Base-by-base conservation (phyloP, 2,113 vertebrate genomes). In the Dicrurus megarhynchus region DNA sequence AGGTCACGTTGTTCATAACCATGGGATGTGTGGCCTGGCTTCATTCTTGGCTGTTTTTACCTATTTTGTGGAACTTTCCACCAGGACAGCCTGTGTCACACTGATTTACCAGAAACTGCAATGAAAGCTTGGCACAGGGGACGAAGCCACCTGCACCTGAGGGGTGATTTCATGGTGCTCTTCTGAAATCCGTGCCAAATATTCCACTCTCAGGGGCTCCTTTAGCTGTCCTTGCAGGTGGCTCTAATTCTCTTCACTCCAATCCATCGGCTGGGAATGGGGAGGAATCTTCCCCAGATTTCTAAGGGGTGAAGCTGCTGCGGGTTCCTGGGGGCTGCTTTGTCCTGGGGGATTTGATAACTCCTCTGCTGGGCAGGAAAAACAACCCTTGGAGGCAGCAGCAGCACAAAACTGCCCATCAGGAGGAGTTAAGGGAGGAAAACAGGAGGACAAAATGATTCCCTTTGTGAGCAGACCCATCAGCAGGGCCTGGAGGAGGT, bases 1-100 rank as follows among this genome's bases (percentile, higher is more conserved):
- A 74, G 47, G 7, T 26, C 6, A 1, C 0, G 0, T 2, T 39
- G 49, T n/a, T 61, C 21, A 8, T 5, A 61, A 20, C 12, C 15
- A 5, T 1, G 32, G 57, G 20, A 16, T 21, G 7, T 7, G 11
- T 18, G 47, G 32, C 16, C 53, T 4, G 1, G 37, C 46, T 63
- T 77, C 30, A 6, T 16, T 55, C 65, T 41, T 23, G 42, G 6
- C 35, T 57, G 2, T 0, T 57, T 53, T 60, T 19, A 26, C 16
- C 39, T 33, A 0, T 37, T 65, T 42, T 32, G 35, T 33, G 28
- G 23, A 11, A 4, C 13, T 9, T 67, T 69, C 35, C 37, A 39
- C 12, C 39, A 9, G 23, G 35, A 16, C 61, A 73, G 22, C 4
- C 37, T 18, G 8, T 2, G 1, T 7, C 50, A 74, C 21, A 3